phyloP scores from a whole-genome alignment of 1,140 invertebrate genomes.

The Drosophila sp. region DNA sequence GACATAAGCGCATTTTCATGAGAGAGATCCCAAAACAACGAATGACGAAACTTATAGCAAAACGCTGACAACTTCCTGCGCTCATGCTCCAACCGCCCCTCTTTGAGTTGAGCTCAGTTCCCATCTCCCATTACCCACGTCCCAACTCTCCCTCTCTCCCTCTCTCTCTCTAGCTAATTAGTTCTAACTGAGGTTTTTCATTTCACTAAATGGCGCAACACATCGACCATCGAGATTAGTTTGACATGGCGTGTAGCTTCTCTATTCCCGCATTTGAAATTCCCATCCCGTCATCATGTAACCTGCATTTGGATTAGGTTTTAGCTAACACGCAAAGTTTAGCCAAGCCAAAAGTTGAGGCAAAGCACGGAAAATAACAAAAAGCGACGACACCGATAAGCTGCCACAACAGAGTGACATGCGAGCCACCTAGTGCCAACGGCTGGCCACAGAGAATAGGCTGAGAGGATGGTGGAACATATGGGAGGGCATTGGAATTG shows the following conservation, averaged over 20 bases:
- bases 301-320: slow-evolving; percentile 58
- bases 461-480: background rate
- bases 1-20: slow-evolving; percentile 80
- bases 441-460: slow-evolving; percentile 6
- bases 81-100: background rate
- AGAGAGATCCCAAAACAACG: slow-evolving; percentile 38
- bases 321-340: slow-evolving; percentile 72
- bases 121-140: background rate
- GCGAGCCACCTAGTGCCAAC: slow-evolving; percentile 30
- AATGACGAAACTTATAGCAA: slow-evolving; percentile 37
- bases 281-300: background rate
- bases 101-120: background rate
- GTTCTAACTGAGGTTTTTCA: slow-evolving; percentile 31
- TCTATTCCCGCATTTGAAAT: background rate
- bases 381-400: slow-evolving; percentile 68
- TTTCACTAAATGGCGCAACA: slow-evolving; percentile 44
- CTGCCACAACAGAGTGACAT: slow-evolving; percentile 51
- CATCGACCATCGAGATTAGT: slow-evolving; percentile 11
- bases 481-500: slow-evolving; percentile 2
- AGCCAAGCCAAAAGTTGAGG: slow-evolving; percentile 40
- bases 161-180: slow-evolving; percentile 32
- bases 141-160: no score
- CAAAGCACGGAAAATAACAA: slow-evolving; percentile 28
- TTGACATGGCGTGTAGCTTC: slow-evolving; percentile 6
- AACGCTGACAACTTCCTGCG: slow-evolving; percentile 53